These are phyloP conservation scores for Pseudomugil tenellus DNA, from an alignment of 2,797 vertebrate species.

Conservation along the genomic window DNA sequence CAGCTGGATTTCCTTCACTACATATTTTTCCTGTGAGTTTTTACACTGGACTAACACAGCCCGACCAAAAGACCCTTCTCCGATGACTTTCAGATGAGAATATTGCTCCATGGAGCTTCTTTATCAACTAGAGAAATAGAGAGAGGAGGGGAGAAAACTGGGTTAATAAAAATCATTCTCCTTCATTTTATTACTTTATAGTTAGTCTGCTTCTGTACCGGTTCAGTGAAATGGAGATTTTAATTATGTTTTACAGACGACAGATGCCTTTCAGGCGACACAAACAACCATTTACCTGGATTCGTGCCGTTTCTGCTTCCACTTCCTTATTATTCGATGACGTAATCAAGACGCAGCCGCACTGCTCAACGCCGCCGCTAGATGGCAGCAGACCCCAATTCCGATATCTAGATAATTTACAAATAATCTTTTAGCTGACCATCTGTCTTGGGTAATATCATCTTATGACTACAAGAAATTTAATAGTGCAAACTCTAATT, in stretches of 20 bases:
- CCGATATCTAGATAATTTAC: not conserved
- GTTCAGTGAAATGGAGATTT: not conserved
- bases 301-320: not conserved
- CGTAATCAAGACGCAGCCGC: constrained; percentile 22
- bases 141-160: not conserved
- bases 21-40: constrained; percentile 76
- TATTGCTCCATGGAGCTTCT: constrained; percentile 86
- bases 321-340: constrained; percentile 77
- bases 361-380: constrained; percentile 20
- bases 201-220: no score
- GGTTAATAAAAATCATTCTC: not conserved
- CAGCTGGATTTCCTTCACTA: constrained; percentile 91
- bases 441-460: no score
- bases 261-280: accelerated
- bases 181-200: not conserved
- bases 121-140: not conserved
- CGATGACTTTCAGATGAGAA: constrained; percentile 80
- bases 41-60: constrained; percentile 84
- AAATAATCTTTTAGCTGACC: not conserved
- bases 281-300: not conserved
- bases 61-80: constrained; percentile 91
- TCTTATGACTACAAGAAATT: no score
- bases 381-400: constrained; percentile 56
- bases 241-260: not conserved
- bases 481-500: not conserved